A percentile compares a stretch with the other conserved stretches of the same genome.
phyloP scores from a whole-genome alignment of 2,797 vertebrate species.

The Alectoris magna region DNA sequence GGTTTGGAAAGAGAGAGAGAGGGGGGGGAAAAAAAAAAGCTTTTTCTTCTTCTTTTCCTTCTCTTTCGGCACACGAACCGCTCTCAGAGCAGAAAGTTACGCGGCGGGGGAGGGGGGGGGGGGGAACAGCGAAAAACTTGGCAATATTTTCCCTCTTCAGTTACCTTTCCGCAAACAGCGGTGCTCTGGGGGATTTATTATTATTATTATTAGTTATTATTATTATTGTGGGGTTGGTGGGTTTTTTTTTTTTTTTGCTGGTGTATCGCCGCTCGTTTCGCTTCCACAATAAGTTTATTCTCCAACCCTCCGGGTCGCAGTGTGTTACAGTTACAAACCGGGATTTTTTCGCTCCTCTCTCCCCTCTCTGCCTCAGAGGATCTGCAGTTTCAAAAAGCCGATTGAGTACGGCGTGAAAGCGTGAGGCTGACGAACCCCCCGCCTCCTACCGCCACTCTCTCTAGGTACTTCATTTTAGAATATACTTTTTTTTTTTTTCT shows the following conservation, averaged over 20 bases:
- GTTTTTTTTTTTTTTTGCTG: background rate
- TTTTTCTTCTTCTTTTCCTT: accelerated
- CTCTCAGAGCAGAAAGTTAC: background rate
- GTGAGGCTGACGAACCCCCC: background rate
- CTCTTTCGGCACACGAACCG: background rate
- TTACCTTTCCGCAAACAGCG: background rate
- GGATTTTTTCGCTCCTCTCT: background rate
- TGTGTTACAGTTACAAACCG: background rate
- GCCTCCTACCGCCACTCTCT: background rate
- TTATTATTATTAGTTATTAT: no score
- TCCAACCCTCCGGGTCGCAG: background rate
- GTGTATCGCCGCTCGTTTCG: background rate
- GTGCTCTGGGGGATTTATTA: background rate
- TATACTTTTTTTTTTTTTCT: background rate
- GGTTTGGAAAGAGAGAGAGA: background rate
- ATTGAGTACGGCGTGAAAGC: background rate
- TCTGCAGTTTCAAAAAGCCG: background rate
- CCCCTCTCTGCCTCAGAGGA: background rate
- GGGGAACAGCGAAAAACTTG: background rate
- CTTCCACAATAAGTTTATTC: background rate
- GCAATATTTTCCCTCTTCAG: background rate
- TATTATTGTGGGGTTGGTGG: no score
- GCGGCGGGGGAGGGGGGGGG: no score
- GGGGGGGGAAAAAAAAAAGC: no score
- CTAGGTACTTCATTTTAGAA: background rate